A percentile compares a stretch with the other conserved stretches of the same genome.
Evolutionary conservation across 2,888 invertebrate species (phyloP).

Genomic region (Griposia aprilina): DNA sequence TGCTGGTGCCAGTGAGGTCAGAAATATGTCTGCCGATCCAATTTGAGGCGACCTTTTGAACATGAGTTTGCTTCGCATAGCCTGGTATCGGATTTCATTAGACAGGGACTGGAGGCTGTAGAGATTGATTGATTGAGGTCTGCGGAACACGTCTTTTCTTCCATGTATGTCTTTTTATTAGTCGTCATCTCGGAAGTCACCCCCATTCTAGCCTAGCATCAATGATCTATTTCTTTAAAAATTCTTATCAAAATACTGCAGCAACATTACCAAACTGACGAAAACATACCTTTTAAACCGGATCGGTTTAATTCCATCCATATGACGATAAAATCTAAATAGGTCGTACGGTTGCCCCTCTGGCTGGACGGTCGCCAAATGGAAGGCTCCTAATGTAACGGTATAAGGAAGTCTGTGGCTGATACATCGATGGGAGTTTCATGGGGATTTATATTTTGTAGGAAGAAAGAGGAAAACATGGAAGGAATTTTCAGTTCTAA

Average conservation of each 20-base stretch:
- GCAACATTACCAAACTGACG: conserved; percentile 36
- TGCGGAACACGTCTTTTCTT: no score
- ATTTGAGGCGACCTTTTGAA: conserved; percentile 45
- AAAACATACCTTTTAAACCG: conserved; percentile 54
- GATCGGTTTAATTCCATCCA: conserved; percentile 62
- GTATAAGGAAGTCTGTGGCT: conserved; percentile 61
- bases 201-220: no score
- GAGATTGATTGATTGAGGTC: conserved; percentile 50
- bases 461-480: conserved; percentile 10
- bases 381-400: conserved; percentile 63
- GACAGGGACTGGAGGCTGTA: conserved; percentile 33
- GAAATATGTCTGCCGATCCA: conserved; percentile 31
- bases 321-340: conserved; percentile 67
- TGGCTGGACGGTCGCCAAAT: conserved; percentile 64
- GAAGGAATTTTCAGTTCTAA: not conserved
- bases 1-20: conserved; percentile 21
- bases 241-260: conserved; percentile 33
- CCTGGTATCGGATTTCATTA: conserved; percentile 50
- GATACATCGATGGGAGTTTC: conserved; percentile 61
- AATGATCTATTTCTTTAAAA: not conserved
- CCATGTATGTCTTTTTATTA: no score
- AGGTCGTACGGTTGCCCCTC: conserved; percentile 61
- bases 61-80: conserved; percentile 18
- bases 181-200: no score
- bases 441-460: conserved; percentile 49